Conservation (phyloP, 2,113 vertebrate genomes). For the Nothobranchius kuhntae region DNA sequence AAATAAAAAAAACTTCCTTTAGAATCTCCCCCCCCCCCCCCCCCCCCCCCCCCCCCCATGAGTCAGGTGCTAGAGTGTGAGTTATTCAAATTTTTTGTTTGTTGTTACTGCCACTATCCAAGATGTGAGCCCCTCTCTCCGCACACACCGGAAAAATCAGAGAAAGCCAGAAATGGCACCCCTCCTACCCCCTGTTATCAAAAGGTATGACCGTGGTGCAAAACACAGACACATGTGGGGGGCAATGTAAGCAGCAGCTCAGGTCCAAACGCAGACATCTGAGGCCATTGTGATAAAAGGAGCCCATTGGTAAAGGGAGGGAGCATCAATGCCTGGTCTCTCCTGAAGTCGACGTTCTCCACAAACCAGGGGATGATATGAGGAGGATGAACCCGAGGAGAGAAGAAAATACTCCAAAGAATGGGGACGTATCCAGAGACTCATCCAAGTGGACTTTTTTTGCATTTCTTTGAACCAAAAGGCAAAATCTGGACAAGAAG, state of each 20-base stretch:
- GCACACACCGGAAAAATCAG: not conserved
- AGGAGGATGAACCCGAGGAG: constrained; percentile 39
- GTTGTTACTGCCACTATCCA: not conserved
- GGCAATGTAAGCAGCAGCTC: constrained; percentile 32
- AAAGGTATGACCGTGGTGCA: constrained; percentile 49
- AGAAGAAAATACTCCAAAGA: not conserved
- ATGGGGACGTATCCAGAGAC: not conserved
- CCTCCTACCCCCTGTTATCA: not conserved
- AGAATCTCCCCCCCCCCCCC: too few species aligned
- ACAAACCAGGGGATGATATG: constrained; percentile 51
- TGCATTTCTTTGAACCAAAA: not conserved
- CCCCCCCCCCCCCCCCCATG: too few species aligned
- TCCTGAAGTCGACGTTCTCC: constrained; percentile 46
- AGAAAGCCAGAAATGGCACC: too few species aligned
- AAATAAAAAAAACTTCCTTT: too few species aligned
- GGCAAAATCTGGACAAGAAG: not conserved
- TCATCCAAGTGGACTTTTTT: constrained; percentile 12
- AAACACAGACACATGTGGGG: constrained; percentile 52
- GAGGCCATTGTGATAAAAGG: constrained; percentile 77
- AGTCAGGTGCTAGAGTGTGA: not conserved
- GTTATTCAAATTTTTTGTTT: not conserved
- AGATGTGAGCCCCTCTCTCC: constrained; percentile 1
- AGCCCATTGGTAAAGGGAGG: constrained; percentile 71
- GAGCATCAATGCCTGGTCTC: constrained; percentile 63
- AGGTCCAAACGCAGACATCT: constrained; percentile 41